Evolutionary conservation across 2,888 invertebrate species (phyloP), one percentile per base, ranked within the genome.

Genomic region (Chouioia cunea): DNA sequence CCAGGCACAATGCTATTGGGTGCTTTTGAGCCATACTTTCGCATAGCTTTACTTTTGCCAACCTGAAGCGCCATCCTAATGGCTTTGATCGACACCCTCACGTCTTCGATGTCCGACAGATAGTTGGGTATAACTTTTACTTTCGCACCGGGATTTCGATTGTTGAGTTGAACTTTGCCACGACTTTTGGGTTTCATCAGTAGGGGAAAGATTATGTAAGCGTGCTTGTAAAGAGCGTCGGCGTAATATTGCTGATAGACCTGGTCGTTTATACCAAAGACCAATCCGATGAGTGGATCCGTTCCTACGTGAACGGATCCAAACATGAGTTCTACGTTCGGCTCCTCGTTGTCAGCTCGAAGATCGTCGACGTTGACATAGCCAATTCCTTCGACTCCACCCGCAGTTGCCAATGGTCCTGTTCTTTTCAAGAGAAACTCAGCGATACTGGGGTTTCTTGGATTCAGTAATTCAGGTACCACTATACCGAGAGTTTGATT

Each of bases 251-350:
- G 82, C 27, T 89, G 79, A 79, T 91, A 92, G 36, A 90, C 84
- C 43, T 88, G 84, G 0, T 90, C 87, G 16, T 86, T 82, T 50
- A 91, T 67, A 10, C 67, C 71, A 81, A 91, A 89, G 78, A 88
- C 87, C 79, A 87, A 80, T 16, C 65, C 46, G 12, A 52, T 16
- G 2, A 65, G 2, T 1, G 4, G 1, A 79, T 87, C 84, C 0
- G 89, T 87, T 2, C 88, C 87, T 15, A 90, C 78, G 16, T 89
- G 88, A 14, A 89, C 90, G 3, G 90, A 90, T 0, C 90, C 86
- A 76, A 91, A 88, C 68, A 93, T 88, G 15, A 93, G 81, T 81
- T 94, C 93, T 64, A 93, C 88, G 79, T 93, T 93, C 0, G 93
- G 93, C 71, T 89, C 88, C 1, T 87, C 87, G 0, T 82, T 76